Conservation (phyloP, 2,797 vertebrate genomes). For the Gymnopithys bicolor region DNA sequence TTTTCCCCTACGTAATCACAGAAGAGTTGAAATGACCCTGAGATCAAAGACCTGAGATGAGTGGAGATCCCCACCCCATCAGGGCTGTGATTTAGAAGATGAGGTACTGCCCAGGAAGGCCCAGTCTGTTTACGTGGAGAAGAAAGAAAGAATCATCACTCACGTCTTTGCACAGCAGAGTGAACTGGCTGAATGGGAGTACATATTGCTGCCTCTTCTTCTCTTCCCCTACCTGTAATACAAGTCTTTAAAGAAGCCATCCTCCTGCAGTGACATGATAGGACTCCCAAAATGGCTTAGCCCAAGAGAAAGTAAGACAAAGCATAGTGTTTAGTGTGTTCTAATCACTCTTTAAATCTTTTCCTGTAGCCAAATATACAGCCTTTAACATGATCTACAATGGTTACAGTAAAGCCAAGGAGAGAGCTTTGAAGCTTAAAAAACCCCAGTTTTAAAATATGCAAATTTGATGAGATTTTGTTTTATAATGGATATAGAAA, state of each 20-base stretch:
- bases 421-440: neutral
- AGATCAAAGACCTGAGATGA: neutral
- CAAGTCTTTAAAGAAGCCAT: neutral
- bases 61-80: neutral
- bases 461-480: neutral
- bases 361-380: neutral
- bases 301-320: neutral
- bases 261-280: neutral
- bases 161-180: neutral
- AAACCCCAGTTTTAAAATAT: neutral
- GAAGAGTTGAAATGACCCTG: neutral
- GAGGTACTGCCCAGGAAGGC: neutral
- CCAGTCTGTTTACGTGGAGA: neutral
- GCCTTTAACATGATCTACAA: neutral
- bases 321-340: neutral
- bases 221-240: neutral
- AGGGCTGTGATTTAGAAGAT: neutral
- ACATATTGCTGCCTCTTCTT: neutral
- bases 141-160: accelerated
- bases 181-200: neutral
- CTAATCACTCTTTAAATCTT: neutral
- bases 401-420: neutral
- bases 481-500: neutral
- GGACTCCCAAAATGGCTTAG: neutral
- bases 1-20: neutral